Evolutionary conservation across 2,797 vertebrate genomes (phyloP).

Genomic region (Cyprinella venusta): DNA sequence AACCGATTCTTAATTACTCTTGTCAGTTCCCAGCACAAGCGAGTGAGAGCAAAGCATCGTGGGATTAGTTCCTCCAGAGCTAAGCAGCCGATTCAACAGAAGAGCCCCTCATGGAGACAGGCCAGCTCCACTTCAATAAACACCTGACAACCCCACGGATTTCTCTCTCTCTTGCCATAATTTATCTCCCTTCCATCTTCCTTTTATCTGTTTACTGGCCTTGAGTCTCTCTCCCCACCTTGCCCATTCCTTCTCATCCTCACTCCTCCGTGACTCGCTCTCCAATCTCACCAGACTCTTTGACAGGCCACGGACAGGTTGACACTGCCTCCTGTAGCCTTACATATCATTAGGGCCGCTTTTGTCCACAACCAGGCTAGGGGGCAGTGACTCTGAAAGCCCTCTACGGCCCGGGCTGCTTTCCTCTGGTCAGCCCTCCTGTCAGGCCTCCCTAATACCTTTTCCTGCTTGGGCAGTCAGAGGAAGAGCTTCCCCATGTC

Average conservation of each 20-base stretch:
- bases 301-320: conserved; percentile 53
- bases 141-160: conserved; percentile 22
- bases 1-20: neutral
- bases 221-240: conserved; percentile 12
- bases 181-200: conserved; percentile 9
- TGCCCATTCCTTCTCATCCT: conserved; percentile 15
- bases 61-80: conserved; percentile 46
- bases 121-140: conserved; percentile 30
- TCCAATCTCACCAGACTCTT: conserved; percentile 18
- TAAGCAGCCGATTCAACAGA: conserved; percentile 38
- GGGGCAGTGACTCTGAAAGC: conserved; percentile 59
- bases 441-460: conserved; percentile 60
- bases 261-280: conserved; percentile 26
- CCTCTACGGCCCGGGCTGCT: conserved; percentile 60
- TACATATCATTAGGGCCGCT: conserved; percentile 60
- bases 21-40: neutral
- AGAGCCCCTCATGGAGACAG: conserved; percentile 17
- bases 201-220: conserved; percentile 20
- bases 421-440: conserved; percentile 68
- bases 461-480: conserved; percentile 56
- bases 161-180: conserved; percentile 32
- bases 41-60: conserved; percentile 35
- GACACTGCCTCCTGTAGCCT: conserved; percentile 58
- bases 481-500: conserved; percentile 39
- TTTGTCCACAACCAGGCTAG: conserved; percentile 42